phyloP scores from a whole-genome alignment of 2,113 vertebrate species.

The Emydocephalus ijimae region DNA sequence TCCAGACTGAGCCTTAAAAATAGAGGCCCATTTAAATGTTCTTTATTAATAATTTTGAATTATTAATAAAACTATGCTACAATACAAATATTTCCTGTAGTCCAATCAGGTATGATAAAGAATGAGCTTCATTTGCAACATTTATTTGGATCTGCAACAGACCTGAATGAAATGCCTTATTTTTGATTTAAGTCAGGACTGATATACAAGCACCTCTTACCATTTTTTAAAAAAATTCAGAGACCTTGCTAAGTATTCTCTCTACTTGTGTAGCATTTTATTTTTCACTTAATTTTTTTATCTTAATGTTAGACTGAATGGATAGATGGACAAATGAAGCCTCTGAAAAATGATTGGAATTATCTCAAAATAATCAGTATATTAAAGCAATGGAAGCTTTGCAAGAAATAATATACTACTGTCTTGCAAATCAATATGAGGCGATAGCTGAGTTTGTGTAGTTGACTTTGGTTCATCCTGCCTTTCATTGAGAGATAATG shows the following conservation, averaged over 20 bases:
- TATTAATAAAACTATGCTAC: slow-evolving; percentile 34
- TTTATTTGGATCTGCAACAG: slow-evolving; percentile 34
- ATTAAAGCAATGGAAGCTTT: background rate
- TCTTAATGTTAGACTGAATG: background rate
- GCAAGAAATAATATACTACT: background rate
- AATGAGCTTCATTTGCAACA: slow-evolving; percentile 26
- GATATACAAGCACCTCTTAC: slow-evolving; percentile 26
- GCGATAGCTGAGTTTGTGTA: background rate
- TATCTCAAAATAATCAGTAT: slow-evolving; percentile 4
- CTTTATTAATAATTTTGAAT: slow-evolving; percentile 40
- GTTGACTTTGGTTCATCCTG: slow-evolving; percentile 7
- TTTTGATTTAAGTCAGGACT: slow-evolving; percentile 1
- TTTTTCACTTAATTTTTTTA: too few relatives aligned
- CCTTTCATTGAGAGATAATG: slow-evolving; percentile 16
- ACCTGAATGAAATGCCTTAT: slow-evolving; percentile 25
- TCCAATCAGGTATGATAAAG: slow-evolving; percentile 19
- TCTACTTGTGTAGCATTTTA: background rate
- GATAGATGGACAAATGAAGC: background rate
- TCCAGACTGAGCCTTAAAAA: slow-evolving; percentile 52
- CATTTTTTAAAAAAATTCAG: background rate
- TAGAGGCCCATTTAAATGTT: slow-evolving; percentile 42
- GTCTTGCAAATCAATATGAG: slow-evolving; percentile 12
- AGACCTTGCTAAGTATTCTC: background rate
- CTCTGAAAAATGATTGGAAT: background rate
- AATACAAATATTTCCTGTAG: slow-evolving; percentile 33